Evolutionary conservation across 2,113 vertebrate genomes (phyloP), one percentile per base, ranked within the genome.

Genomic region (Cynoglossus semilaevis): DNA sequence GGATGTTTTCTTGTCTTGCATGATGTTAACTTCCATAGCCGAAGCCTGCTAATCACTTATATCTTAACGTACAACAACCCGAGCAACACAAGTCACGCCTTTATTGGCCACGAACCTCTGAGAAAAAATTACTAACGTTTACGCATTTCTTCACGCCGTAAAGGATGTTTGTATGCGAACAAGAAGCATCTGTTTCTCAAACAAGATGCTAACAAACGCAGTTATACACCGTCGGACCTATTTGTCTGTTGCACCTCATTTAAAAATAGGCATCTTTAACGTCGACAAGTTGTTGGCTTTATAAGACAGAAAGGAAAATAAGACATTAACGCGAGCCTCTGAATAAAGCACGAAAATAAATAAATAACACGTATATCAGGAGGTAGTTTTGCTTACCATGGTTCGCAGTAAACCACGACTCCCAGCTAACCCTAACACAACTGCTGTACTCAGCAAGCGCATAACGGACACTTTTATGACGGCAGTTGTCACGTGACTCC

Each of bases 371-470:
- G 38, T 41, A 13, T 13, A 13, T 41, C 14, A 13, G 4, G 15
- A 15, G 5, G 12, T 6, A 7, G 4, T 3, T 43, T 14, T 5
- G 29, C 86, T 76, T 46, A 92, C 91, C 91, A 92, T 92, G 3
- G 53, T 74, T 73, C 81, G 76, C 1, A 45, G 1, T 1, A 73
- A 1, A 12, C 79, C 79, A 57, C 56, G 48, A 19, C 65, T 73
- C 0, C 78, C 78, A 0, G 88, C 0, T 1, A 70, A 1, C 3
- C 79, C 76, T 0, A 88, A 19, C 4, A 88, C 1, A 5, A 79
- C 16, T 2, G 66, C 8, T 0, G 58, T 5, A 43, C 63, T 1
- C 0, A 85, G 14, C 67, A 62, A 58, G 63, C 63, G 62, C 86
- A 88, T 88, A 6, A 1, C 14, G 6, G 29, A 1, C 0, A 1